Percentiles rank a stretch among this genome's conserved stretches.
Conservation (phyloP, 1,140 invertebrate genomes). For the Lycorma delicatula region DNA sequence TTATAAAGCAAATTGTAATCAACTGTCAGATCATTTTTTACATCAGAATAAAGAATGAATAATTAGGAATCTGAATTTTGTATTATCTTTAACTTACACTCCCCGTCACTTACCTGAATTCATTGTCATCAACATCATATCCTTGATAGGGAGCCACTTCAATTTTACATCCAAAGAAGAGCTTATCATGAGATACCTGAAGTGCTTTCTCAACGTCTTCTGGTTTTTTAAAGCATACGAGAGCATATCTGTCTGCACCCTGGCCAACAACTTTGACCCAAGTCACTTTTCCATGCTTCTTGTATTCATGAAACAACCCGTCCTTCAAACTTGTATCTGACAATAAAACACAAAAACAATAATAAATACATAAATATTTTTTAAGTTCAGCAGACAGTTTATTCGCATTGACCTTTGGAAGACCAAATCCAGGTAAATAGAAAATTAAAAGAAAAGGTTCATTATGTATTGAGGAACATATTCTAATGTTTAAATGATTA, state of each 20-base stretch:
- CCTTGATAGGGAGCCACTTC: conserved; percentile 82
- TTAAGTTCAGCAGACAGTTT: no score
- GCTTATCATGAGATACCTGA: conserved; percentile 90
- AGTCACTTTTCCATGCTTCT: conserved; percentile 95
- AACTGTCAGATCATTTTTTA: no score
- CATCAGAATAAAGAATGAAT: no score
- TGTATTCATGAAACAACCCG: conserved; percentile 96
- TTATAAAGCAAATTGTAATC: no score
- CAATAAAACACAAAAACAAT: conserved; percentile 27
- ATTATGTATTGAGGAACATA: no score
- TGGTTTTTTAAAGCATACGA: conserved; percentile 92
- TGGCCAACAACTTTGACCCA: conserved; percentile 84
- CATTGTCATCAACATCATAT: conserved; percentile 78
- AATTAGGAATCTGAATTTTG: no score
- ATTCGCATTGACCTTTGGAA: no score
- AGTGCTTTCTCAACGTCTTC: conserved; percentile 94
- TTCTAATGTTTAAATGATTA: no score
- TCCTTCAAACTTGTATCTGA: conserved; percentile 91
- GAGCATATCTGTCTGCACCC: conserved; percentile 71
- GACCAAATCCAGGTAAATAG: no score
- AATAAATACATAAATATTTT: no score
- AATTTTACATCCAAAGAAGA: conserved; percentile 93
- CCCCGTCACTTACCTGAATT: conserved; percentile 49
- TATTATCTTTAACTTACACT: no score
- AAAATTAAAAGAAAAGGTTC: no score